Conservation (phyloP, 2,888 invertebrate genomes). For the Cheilosia impressa region DNA sequence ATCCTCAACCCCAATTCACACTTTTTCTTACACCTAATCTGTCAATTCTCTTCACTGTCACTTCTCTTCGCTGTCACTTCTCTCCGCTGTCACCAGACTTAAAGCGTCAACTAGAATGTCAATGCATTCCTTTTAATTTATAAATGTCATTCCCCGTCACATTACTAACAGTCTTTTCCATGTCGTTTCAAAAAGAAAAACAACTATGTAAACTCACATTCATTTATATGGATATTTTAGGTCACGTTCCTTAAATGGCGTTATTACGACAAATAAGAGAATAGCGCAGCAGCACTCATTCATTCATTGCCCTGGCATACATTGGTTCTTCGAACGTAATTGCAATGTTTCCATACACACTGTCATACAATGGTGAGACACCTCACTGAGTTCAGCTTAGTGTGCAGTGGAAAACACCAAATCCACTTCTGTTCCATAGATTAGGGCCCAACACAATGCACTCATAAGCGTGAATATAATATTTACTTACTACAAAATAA, state of each 20-base stretch:
- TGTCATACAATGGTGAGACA: constrained; percentile 47
- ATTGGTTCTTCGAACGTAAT: constrained; percentile 49
- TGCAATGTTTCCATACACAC: constrained; percentile 11
- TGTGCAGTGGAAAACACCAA: constrained; percentile 10
- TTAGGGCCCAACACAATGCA: constrained; percentile 39
- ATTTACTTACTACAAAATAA: not conserved
- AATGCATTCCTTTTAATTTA: not conserved
- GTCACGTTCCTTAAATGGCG: constrained; percentile 70
- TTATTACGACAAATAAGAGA: constrained; percentile 64
- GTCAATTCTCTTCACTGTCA: not conserved
- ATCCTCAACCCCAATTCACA: not conserved
- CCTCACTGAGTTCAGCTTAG: constrained; percentile 43
- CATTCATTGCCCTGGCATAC: constrained; percentile 61
- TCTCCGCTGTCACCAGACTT: not conserved
- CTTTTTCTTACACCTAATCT: not conserved
- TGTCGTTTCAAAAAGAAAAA: not conserved
- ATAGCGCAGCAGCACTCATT: constrained; percentile 59
- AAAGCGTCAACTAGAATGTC: not conserved
- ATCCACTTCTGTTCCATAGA: constrained; percentile 37
- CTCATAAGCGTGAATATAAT: constrained; percentile 50
- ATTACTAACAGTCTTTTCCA: not conserved
- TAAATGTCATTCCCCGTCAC: constrained; percentile 23
- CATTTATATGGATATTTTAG: constrained; percentile 66
- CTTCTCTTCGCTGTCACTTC: not conserved
- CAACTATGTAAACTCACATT: constrained; percentile 40